Percentiles rank a stretch among this genome's conserved stretches.
Evolutionary conservation across 2,888 invertebrate genomes (phyloP).

Genomic region (Sceliomorpha sp.): DNA sequence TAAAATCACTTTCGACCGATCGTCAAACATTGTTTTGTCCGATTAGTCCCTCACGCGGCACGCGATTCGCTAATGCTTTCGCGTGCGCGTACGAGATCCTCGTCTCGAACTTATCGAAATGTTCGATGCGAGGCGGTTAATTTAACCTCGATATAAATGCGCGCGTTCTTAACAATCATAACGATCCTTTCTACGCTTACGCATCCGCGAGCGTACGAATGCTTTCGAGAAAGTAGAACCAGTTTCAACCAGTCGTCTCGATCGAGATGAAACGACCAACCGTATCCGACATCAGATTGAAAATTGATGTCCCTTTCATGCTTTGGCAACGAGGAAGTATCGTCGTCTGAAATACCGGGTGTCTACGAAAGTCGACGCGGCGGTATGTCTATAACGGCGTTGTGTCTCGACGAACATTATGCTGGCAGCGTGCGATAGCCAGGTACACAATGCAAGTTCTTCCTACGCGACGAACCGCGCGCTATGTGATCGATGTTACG

Average conservation of each 20-base stretch:
- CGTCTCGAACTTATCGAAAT: background rate
- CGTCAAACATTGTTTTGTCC: constrained; percentile 5
- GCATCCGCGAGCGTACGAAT: constrained; percentile 42
- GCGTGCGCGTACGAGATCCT: background rate
- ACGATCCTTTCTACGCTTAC: constrained; percentile 62
- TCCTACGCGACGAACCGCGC: constrained; percentile 60
- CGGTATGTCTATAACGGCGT: background rate
- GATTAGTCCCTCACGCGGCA: constrained; percentile 7
- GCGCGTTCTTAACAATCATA: constrained; percentile 59
- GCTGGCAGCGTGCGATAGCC: background rate
- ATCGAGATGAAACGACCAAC: constrained; percentile 64
- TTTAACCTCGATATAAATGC: constrained; percentile 48
- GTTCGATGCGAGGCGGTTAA: no score
- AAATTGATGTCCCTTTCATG: constrained; percentile 71
- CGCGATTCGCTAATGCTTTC: background rate
- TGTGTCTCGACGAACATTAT: constrained; percentile 15
- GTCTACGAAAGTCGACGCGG: constrained; percentile 40
- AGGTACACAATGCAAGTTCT: constrained; percentile 34
- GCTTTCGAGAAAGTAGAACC: constrained; percentile 61
- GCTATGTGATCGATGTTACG: constrained; percentile 50
- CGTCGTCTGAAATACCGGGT: constrained; percentile 52
- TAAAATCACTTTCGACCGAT: no score
- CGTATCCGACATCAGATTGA: constrained; percentile 70
- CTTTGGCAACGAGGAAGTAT: constrained; percentile 53
- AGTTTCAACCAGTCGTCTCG: constrained; percentile 65